These are phyloP conservation scores for Sepioteuthis lessoniana DNA, from an alignment of 2,888 invertebrate genomes.

Conservation along the genomic window DNA sequence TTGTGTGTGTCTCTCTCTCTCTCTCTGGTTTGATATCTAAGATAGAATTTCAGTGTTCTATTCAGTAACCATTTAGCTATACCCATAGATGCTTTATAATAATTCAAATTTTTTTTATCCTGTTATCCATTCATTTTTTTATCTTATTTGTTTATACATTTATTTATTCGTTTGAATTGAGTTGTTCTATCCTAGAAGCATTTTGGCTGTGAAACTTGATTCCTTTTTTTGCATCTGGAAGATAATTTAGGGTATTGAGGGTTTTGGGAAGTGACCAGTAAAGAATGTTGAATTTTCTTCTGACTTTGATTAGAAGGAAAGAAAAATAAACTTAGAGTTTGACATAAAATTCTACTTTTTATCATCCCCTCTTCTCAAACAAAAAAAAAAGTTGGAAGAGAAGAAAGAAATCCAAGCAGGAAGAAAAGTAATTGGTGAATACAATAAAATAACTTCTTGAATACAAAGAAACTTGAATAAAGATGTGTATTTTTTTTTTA, in stretches of 20 bases:
- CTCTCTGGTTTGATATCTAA: no score
- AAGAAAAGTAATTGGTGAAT: no score
- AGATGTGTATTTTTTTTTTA: no score
- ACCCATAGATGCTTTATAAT: no score
- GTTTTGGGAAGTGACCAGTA: background rate
- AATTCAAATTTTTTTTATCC: no score
- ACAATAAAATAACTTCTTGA: no score
- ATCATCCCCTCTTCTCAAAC: background rate
- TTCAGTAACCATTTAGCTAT: background rate
- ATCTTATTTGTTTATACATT: no score
- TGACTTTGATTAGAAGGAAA: background rate
- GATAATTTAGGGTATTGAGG: background rate
- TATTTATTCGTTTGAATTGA: background rate
- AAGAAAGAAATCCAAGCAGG: no score
- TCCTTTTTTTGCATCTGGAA: background rate
- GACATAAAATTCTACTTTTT: background rate
- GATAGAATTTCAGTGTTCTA: no score
- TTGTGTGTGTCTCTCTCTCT: no score
- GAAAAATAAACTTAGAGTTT: background rate
- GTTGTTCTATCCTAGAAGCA: background rate
- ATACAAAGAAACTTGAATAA: no score
- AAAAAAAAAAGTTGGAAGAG: background rate
- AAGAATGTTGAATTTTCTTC: background rate
- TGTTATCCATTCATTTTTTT: no score
- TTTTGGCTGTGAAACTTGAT: background rate